phyloP scores from a whole-genome alignment of 92 coral and sea anemone genomes.

The Parazoanthus swiftii region DNA sequence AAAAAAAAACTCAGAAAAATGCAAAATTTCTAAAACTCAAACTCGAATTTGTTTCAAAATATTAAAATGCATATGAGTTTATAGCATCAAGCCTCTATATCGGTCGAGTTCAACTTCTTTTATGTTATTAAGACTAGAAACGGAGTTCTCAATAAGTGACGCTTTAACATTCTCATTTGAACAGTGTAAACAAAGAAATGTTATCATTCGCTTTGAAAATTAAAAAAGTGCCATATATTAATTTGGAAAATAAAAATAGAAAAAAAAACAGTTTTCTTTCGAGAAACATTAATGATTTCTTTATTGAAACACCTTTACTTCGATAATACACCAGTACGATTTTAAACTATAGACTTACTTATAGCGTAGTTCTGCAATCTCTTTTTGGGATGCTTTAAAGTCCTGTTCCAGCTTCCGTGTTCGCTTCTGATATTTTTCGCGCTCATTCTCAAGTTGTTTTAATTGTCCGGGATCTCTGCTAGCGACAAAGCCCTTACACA shows the following conservation, averaged over 20 bases:
- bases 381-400: conserved; percentile 62
- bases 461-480: conserved; percentile 41
- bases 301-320: not conserved
- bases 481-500: conserved; percentile 52
- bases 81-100: not conserved
- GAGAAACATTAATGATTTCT: not conserved
- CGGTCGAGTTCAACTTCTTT: not conserved
- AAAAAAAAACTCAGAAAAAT: not conserved
- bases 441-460: conserved; percentile 47
- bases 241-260: not conserved
- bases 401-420: conserved; percentile 68
- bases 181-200: conserved; percentile 8
- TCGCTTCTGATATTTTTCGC: conserved; percentile 64
- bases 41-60: not conserved
- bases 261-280: not conserved
- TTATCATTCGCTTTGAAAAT: not conserved
- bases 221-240: not conserved
- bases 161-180: not conserved
- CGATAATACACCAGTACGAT: not conserved
- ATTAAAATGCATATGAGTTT: not conserved
- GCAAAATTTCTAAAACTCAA: not conserved
- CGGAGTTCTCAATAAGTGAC: too few relatives aligned
- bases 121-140: not conserved
- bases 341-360: conserved; percentile 52
- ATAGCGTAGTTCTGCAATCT: conserved; percentile 59